Evolutionary conservation across 2,797 vertebrate species (phyloP).

Genomic region (Scomberomorus guttatus): DNA sequence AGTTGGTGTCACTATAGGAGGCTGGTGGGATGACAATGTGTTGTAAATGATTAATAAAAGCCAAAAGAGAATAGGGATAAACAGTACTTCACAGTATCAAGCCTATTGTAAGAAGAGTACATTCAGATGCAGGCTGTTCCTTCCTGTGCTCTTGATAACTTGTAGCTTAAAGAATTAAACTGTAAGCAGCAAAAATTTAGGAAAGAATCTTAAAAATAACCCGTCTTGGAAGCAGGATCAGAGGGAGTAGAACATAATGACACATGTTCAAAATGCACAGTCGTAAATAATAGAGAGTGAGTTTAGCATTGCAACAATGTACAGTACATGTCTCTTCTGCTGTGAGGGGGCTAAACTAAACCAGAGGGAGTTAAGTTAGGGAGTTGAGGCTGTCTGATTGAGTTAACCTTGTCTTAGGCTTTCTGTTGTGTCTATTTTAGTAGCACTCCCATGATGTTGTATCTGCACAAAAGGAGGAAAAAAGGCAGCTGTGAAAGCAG

Average conservation of each 20-base stretch:
- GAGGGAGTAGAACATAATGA: neutral
- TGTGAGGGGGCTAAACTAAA: conserved; percentile 41
- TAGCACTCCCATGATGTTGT: conserved; percentile 35
- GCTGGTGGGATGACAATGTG: conserved; percentile 12
- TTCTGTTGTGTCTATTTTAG: conserved; percentile 58
- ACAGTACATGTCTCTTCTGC: conserved; percentile 9
- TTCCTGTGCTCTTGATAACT: neutral
- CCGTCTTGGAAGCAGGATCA: neutral
- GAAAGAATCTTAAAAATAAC: neutral
- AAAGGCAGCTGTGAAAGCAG: neutral
- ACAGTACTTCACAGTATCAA: neutral
- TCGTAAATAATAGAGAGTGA: conserved; percentile 21
- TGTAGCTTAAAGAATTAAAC: neutral
- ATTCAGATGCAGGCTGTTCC: neutral
- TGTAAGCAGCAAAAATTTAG: neutral
- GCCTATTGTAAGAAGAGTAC: neutral
- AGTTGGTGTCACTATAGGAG: conserved; percentile 21
- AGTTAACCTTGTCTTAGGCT: conserved; percentile 63
- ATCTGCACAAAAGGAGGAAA: conserved; percentile 5
- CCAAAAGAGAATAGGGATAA: conserved; percentile 23
- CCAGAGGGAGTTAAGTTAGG: conserved; percentile 22
- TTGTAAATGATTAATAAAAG: conserved; percentile 42
- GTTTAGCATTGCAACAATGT: conserved; percentile 23
- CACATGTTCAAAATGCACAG: neutral
- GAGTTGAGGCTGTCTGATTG: conserved; percentile 46